Evolutionary conservation across 1,140 invertebrate species (phyloP).

Genomic region (Panonychus citri): DNA sequence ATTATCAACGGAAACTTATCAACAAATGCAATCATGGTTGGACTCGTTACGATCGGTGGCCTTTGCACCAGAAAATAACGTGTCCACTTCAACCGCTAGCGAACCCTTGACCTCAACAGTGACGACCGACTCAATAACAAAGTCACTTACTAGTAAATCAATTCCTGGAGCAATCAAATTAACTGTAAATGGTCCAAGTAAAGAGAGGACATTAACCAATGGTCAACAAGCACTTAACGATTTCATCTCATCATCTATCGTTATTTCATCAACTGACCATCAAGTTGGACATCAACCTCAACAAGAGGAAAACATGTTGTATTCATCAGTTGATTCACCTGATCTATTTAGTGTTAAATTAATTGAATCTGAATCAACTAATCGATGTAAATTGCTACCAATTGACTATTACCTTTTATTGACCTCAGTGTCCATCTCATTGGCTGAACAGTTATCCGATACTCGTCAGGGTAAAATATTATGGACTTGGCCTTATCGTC

Average conservation of each 20-base stretch:
- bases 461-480: slow-evolving; percentile 23
- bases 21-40: slow-evolving; percentile 48
- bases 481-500: slow-evolving; percentile 63
- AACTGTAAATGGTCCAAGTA: background rate
- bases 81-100: too few species aligned
- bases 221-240: background rate
- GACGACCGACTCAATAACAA: background rate
- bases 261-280: background rate
- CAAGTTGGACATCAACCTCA: slow-evolving; percentile 17
- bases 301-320: slow-evolving; percentile 64
- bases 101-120: background rate
- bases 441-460: slow-evolving; percentile 32
- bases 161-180: background rate
- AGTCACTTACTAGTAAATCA: background rate
- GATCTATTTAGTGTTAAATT: slow-evolving; percentile 42
- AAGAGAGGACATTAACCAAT: background rate
- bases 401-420: slow-evolving; percentile 43
- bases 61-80: slow-evolving; percentile 38
- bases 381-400: slow-evolving; percentile 38
- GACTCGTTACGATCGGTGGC: slow-evolving; percentile 51
- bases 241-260: background rate
- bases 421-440: slow-evolving; percentile 42
- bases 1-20: slow-evolving; percentile 40
- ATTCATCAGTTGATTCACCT: slow-evolving; percentile 36
- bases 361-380: slow-evolving; percentile 48